Percentiles rank a stretch among this genome's conserved stretches.
Evolutionary conservation across 2,888 invertebrate genomes (phyloP).

Genomic region (Microplitis manilae): DNA sequence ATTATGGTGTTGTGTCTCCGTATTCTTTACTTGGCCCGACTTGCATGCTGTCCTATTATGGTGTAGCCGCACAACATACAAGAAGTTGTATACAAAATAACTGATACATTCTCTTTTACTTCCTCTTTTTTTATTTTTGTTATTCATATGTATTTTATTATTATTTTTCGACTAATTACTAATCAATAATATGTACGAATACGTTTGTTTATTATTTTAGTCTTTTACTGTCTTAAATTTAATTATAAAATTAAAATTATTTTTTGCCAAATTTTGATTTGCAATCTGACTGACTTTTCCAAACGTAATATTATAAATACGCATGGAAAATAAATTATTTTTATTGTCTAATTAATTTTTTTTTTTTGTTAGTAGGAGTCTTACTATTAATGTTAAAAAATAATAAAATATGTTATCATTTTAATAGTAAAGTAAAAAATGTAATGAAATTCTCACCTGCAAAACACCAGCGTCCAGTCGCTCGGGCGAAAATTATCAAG

Average conservation of each 20-base stretch:
- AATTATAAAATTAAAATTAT: neutral
- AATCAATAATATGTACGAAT: neutral
- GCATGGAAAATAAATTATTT: neutral
- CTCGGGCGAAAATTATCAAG: slow-evolving; percentile 82
- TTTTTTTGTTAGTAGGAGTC: neutral
- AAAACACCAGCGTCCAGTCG: slow-evolving; percentile 90
- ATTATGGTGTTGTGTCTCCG: slow-evolving; percentile 69
- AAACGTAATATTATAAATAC: slow-evolving; percentile 27
- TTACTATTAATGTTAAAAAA: neutral
- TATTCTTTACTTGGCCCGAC: slow-evolving; percentile 72
- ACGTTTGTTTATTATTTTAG: neutral
- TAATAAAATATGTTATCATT: neutral
- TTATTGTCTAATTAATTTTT: neutral
- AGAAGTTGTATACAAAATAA: slow-evolving; percentile 67
- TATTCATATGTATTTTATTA: too few relatives aligned
- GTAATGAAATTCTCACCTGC: slow-evolving; percentile 79
- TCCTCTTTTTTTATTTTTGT: neutral
- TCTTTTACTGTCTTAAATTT: neutral
- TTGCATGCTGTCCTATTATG: slow-evolving; percentile 71
- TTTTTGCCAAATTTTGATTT: slow-evolving; percentile 21
- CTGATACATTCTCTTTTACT: slow-evolving; percentile 46
- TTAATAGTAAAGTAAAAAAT: slow-evolving; percentile 1
- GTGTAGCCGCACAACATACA: slow-evolving; percentile 70
- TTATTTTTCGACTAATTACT: neutral
- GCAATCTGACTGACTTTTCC: slow-evolving; percentile 38